phyloP scores from a whole-genome alignment of 2,888 invertebrate genomes.

The Conomelus anceps region DNA sequence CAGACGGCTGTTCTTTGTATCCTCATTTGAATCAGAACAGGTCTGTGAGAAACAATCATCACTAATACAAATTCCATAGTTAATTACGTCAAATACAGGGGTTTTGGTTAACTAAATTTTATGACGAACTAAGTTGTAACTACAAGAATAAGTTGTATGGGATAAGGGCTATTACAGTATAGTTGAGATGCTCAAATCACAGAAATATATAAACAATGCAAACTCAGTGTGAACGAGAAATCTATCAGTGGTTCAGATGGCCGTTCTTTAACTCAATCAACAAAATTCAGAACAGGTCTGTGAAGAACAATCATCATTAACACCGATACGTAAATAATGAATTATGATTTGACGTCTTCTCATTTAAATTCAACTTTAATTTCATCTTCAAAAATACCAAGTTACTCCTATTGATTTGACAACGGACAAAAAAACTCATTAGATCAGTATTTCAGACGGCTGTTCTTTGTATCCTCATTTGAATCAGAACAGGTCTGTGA shows the following conservation, averaged over 20 bases:
- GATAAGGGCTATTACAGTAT: background rate
- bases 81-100: too few species aligned
- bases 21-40: slow-evolving; percentile 28
- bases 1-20: slow-evolving; percentile 20
- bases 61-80: too few species aligned
- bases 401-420: too few species aligned
- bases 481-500: slow-evolving; percentile 32
- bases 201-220: too few species aligned
- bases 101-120: too few species aligned
- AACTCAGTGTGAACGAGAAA: too few species aligned
- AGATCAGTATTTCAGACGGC: slow-evolving; percentile 23
- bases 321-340: background rate
- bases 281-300: slow-evolving; percentile 32
- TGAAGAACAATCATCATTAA: slow-evolving; percentile 21
- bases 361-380: too few species aligned
- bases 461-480: slow-evolving; percentile 15
- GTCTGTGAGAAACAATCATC: slow-evolving; percentile 29
- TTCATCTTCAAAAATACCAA: too few species aligned
- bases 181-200: slow-evolving; percentile 40
- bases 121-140: background rate
- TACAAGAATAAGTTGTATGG: background rate
- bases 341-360: background rate
- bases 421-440: too few species aligned
- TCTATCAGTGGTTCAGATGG: slow-evolving; percentile 13
- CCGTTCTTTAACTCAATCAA: slow-evolving; percentile 21